phyloP scores from a whole-genome alignment of 2,113 vertebrate species.

The Crotalus helleri region DNA sequence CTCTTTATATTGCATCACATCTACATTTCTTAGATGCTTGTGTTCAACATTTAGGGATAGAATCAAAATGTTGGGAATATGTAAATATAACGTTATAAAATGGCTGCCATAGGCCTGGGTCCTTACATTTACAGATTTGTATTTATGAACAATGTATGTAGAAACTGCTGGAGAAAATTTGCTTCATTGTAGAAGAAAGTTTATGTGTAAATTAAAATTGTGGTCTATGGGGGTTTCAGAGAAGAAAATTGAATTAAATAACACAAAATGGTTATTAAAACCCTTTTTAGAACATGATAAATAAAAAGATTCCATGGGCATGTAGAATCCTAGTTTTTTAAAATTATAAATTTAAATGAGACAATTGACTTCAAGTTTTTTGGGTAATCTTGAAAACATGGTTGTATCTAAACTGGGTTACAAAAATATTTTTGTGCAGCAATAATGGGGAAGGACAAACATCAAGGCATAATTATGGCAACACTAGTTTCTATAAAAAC shows the following conservation, averaged over 20 bases:
- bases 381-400: not conserved
- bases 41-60: not conserved
- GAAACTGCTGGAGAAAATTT: not conserved
- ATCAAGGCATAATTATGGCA: not conserved
- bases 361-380: not conserved
- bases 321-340: not conserved
- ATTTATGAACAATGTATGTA: not conserved
- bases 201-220: not conserved
- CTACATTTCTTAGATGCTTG: not conserved
- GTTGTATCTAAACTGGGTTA: not conserved
- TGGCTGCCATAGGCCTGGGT: not conserved
- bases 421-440: not conserved
- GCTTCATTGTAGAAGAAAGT: not conserved
- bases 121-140: not conserved
- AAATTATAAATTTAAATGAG: not conserved
- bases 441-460: not conserved
- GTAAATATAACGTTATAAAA: not conserved
- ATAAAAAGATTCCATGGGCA: not conserved
- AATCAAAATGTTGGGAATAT: not conserved
- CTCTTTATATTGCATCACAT: not conserved
- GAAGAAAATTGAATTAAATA: not conserved
- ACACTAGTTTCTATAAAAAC: not conserved
- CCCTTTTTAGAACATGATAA: not conserved
- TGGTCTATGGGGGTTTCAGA: not conserved
- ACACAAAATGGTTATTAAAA: not conserved